Evolutionary conservation across 2,797 vertebrate species (phyloP).

Genomic region (Pogonophryne albipinna): DNA sequence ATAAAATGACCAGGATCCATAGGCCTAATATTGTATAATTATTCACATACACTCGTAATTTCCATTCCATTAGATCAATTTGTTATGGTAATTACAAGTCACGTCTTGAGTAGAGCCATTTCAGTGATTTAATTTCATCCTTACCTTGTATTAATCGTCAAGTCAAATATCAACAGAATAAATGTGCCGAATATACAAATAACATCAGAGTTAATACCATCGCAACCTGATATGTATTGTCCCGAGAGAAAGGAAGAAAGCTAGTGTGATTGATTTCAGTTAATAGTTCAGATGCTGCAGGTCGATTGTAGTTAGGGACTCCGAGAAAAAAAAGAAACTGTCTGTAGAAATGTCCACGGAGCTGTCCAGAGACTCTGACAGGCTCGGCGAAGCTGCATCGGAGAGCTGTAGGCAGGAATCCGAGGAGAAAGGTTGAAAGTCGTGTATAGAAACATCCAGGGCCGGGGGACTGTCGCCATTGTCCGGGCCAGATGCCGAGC

Average conservation of each 20-base stretch:
- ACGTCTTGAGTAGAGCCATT: constrained; percentile 66
- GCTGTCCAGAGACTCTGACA: constrained; percentile 96
- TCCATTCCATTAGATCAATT: constrained; percentile 83
- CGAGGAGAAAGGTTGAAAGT: constrained; percentile 96
- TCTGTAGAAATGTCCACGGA: constrained; percentile 97
- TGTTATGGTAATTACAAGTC: constrained; percentile 77
- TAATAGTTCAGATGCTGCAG: constrained; percentile 99
- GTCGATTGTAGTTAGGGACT: constrained; percentile 98
- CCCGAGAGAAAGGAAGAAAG: constrained; percentile 82
- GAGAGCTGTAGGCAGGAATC: constrained; percentile 98
- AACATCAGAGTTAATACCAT: constrained; percentile 72
- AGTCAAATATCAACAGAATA: constrained; percentile 84
- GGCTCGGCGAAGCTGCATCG: constrained; percentile 94
- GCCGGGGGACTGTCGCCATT: constrained; percentile 95
- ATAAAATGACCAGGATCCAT: constrained; percentile 92
- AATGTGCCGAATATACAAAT: constrained; percentile 85
- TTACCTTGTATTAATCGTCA: constrained; percentile 81
- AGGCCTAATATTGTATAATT: constrained; percentile 84
- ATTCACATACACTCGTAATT: constrained; percentile 90
- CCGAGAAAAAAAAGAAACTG: constrained; percentile 99
- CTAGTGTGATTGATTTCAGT: constrained; percentile 78
- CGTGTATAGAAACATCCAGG: constrained; percentile 97
- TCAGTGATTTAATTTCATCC: constrained; percentile 77
- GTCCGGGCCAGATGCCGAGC: constrained; percentile 96
- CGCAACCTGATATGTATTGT: constrained; percentile 79